Evolutionary conservation across 2,797 vertebrate species (phyloP).

Genomic region (Danio tinwini): DNA sequence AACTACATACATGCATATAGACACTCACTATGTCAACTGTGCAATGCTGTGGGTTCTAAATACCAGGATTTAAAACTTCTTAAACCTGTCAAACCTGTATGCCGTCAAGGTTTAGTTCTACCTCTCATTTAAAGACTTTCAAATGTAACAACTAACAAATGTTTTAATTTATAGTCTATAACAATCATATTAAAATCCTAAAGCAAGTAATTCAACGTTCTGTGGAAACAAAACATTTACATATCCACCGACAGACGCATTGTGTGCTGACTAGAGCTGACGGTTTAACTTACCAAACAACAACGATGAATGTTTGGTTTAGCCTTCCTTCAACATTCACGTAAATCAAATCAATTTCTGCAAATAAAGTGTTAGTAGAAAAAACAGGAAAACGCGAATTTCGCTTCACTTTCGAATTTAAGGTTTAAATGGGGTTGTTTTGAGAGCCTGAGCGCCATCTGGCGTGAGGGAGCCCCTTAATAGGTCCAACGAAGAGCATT

Average conservation of each 20-base stretch:
- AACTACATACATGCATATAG: too few relatives aligned
- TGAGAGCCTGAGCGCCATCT: conserved; percentile 7
- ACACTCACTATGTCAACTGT: too few relatives aligned
- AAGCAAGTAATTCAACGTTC: background rate
- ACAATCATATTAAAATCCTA: too few relatives aligned
- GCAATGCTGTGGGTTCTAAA: too few relatives aligned
- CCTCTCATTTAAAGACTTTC: background rate
- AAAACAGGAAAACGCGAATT: background rate
- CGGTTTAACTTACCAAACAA: conserved; percentile 16
- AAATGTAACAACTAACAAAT: background rate
- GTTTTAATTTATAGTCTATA: background rate
- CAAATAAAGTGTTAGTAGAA: background rate
- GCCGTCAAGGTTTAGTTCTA: background rate
- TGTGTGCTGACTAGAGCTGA: background rate
- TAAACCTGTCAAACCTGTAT: background rate
- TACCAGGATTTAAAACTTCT: background rate
- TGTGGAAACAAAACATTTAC: background rate
- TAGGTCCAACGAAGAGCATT: background rate
- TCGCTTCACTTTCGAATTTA: background rate
- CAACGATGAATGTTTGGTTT: background rate
- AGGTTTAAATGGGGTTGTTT: background rate
- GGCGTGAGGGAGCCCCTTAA: background rate
- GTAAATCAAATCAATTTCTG: background rate
- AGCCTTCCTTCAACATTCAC: background rate
- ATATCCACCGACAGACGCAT: too few relatives aligned